phyloP scores from a whole-genome alignment of 2,797 vertebrate species.

The Saxicola maurus region DNA sequence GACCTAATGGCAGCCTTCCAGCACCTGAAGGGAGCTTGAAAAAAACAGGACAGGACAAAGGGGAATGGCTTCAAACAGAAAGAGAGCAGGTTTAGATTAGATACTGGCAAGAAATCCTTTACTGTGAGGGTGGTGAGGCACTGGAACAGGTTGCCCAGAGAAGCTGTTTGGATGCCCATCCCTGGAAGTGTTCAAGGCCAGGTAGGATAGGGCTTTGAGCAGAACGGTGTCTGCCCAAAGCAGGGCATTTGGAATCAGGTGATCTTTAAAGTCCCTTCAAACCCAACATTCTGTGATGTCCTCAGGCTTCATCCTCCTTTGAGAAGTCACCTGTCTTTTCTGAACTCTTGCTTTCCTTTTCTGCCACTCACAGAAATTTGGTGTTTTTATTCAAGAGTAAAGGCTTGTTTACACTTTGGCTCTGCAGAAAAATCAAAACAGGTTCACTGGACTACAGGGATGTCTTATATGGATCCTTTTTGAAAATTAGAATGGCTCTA shows the following conservation, averaged over 20 bases:
- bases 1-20: not conserved
- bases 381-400: not conserved
- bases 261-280: not conserved
- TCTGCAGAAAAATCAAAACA: not conserved
- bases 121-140: not conserved
- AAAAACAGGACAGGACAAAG: not conserved
- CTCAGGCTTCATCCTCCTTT: not conserved
- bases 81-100: not conserved
- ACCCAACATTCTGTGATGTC: not conserved
- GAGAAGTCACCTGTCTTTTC: not conserved
- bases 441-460: accelerated
- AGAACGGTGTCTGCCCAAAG: not conserved
- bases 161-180: not conserved
- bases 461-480: not conserved
- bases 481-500: not conserved
- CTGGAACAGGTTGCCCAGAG: not conserved
- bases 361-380: accelerated
- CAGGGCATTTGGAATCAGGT: not conserved
- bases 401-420: not conserved
- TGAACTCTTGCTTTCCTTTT: not conserved
- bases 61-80: not conserved
- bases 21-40: not conserved
- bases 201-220: not conserved
- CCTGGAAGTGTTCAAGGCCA: not conserved
- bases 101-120: not conserved